Base-by-base conservation (phyloP, 1,140 invertebrate species). In the Episyrphus balteatus region DNA sequence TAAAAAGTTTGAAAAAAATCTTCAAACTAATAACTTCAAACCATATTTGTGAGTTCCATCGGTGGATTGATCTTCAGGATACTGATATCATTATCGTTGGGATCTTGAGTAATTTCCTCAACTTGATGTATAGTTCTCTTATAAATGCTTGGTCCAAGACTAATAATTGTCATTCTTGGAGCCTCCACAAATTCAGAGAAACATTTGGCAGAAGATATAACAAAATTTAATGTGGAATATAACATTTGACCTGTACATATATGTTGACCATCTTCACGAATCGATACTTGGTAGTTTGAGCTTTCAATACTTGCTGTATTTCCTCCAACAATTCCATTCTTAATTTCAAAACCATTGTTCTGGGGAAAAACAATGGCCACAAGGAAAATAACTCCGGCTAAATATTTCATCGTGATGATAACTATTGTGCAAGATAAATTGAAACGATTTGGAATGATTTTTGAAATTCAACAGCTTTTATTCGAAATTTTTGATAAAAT, bases 131-230 rank as follows among this genome's bases (percentile, higher is more conserved):
- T 18, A 42, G 13, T 26, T 42, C 40, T n/a, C 3, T 42, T 18
- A 18, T 18, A 5, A 5, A 5, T 3, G 2, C 31, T 47, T 40
- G 45, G 39, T 47, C 45, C 45, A n/a, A n/a, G n/a, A 10, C 17
- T 11, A 14, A 7, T n/a, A 14, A 47, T 47, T 12, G 37, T 14
- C n/a, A 47, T 3, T 3, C 5, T 11, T 18, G 2, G 10, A 10
- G 36, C 10, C 8, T 10, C 9, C 2, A 40, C 15, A 14, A 34
- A 12, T 10, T 21, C 26, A n/a, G n/a, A n/a, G 5, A 30, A 3
- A 48, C 77, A 79, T 53, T 79, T 76, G 38, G 73, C 75, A 26
- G 76, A 75, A 21, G 70, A 73, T 18, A 79, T 37, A 45, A 75
- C 59, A 51, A 61, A 70, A 11, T 52, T n/a, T n/a, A n/a, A n/a